Evolutionary conservation across 2,888 invertebrate genomes (phyloP), one percentile per base, ranked within the genome.

Genomic region (Pherbina coryleti): DNA sequence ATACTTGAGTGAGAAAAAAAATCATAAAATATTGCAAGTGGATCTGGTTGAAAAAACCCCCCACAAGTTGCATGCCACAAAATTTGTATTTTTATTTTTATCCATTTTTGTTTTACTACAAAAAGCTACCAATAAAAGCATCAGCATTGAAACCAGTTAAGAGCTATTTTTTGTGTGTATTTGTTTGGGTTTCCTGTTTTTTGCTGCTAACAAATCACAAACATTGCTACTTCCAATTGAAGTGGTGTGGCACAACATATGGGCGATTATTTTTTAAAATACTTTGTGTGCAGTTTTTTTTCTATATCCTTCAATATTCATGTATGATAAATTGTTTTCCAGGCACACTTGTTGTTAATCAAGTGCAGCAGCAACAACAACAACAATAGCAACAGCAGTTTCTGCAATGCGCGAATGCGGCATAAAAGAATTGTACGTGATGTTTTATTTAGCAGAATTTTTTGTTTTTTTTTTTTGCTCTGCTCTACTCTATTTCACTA

Each of bases 201-300:
- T 14, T 44, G 44, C 11, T 66, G 19, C 64, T 66, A 66, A 37
- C 64, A 66, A 66, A 66, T 66, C 64, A 66, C 34, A 66, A 66
- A 66, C 64, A 66, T 66, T 44, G 31, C 31, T 66, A 31, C 64
- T 66, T 66, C 28, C 64, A 66, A 66, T 66, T 66, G 64, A 66
- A 66, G 34, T 66, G 64, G n/a, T 31, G 55, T 22, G 22, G 19
- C 55, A 66, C 64, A 66, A 66, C 64, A 66, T 34, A 28, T 66
- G 64, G 64, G 14, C 37, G 25, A 44, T n/a, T n/a, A 55, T 31
- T 22, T 19, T 55, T n/a, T 8, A 22, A 66, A 19, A 8, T 3
- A 37, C 37, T 66, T 14, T 55, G n/a, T 7, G 7, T 19, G 55
- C 55, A 55, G 3, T n/a, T n/a, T 55, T 19, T n/a, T 55, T 55